These are phyloP conservation scores for Esox lucius DNA, from an alignment of 2,797 vertebrate species.

Conservation along the genomic window DNA sequence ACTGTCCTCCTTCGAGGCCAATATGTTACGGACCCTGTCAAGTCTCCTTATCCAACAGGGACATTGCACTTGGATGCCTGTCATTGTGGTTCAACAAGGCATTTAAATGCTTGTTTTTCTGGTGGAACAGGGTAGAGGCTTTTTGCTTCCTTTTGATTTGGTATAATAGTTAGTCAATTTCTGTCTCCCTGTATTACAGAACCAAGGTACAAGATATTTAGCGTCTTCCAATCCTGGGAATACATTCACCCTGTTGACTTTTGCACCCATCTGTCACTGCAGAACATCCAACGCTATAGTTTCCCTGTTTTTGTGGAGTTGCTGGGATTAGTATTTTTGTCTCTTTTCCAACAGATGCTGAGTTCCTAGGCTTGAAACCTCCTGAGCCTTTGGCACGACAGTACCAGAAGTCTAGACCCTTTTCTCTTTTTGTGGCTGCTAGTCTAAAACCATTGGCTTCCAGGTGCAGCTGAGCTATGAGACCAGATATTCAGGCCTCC, in stretches of 20 bases:
- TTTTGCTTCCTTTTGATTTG: constrained; percentile 15
- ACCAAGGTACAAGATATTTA: constrained; percentile 39
- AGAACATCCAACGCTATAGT: constrained; percentile 9
- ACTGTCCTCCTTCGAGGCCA: too few relatives aligned
- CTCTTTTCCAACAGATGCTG: constrained; percentile 25
- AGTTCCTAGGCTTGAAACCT: constrained; percentile 36
- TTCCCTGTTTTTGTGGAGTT: constrained; percentile 30
- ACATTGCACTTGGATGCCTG: constrained; percentile 35
- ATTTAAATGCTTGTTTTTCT: too few relatives aligned
- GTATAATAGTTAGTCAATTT: constrained; percentile 15
- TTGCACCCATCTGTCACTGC: constrained; percentile 20
- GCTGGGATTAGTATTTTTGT: constrained; percentile 23
- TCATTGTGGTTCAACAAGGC: too few relatives aligned
- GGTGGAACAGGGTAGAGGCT: background rate
- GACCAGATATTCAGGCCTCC: constrained; percentile 20
- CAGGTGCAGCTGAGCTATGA: constrained; percentile 24
- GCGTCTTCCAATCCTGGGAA: constrained; percentile 19
- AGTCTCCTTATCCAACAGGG: constrained; percentile 34
- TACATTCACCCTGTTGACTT: constrained; percentile 18
- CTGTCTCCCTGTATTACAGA: constrained; percentile 27
- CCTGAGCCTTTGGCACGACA: constrained; percentile 6
- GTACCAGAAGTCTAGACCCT: constrained; percentile 14
- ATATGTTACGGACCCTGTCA: constrained; percentile 29
- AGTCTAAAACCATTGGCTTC: constrained; percentile 17
- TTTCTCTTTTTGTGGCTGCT: constrained; percentile 15